Base-by-base conservation (phyloP, 2,113 vertebrate genomes). In the Periophthalmus modestus region DNA sequence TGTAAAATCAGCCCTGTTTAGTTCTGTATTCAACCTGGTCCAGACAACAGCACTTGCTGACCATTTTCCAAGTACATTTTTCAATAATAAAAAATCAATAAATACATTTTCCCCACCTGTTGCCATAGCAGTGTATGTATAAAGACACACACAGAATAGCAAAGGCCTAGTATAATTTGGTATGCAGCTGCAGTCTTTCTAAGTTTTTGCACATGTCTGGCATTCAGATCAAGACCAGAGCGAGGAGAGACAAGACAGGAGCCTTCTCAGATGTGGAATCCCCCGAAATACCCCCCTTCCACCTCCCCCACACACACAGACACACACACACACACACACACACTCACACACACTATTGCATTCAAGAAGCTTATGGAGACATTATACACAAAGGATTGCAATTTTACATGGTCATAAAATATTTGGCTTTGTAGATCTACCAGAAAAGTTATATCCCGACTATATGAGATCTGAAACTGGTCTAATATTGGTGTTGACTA, bases 131-230 rank as follows among this genome's bases (percentile, higher is more conserved):
- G 48, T 52, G 18, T 18, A 54, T 54, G 19, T 54, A 24, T n/a
- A 47, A 15, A 48, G 18, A 50, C 24, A 61, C 19, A 43, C 18
- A 47, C 7, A 66, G 52, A 16, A n/a, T 23, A 52, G 48, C 72
- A 68, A 48, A 72, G 72, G 54, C 57, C 71, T 33, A 71, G 39
- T 63, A 69, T 50, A 87, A 80, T 88, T 87, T 89, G 85, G 79
- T 78, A 91, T 74, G 88, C 91, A 92, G 89, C 89, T 93, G 91
- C 87, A 86, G 82, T 82, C 72, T 84, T 83, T 89, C 67, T 91
- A n/a, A 93, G 85, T 76, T 88, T 84, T 91, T 89, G 85, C 93
- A 94, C 85, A 94, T 93, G 92, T 93, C 90, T 93, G 91, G 92
- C 92, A 74, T 79, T 68, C 73, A 92, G 92, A 93, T 92, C 91